Base-by-base conservation (phyloP, 2,113 vertebrate genomes). In the Oxyruncus cristatus region DNA sequence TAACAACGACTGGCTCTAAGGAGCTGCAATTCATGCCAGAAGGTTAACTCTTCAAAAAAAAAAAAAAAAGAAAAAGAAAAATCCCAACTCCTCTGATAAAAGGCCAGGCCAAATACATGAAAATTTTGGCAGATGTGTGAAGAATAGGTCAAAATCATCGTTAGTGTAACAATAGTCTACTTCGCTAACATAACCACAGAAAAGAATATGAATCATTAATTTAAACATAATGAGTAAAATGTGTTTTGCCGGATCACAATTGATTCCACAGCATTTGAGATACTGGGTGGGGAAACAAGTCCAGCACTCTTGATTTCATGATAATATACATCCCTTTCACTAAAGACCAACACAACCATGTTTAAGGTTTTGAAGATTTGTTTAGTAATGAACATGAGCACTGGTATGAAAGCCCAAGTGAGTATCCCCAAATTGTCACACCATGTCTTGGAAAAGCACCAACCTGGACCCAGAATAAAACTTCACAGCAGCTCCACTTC, bases 201-300 rank as follows among this genome's bases (percentile, higher is more conserved):
- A 63, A 72, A 89, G 58, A 79, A 62, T 53, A 81, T 19, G 35
- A 89, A 58, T 75, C 74, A 56, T 62, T 73, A 50, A 42, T 85
- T 94, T 58, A 85, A 93, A 80, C 16, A n/a, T 28, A 89, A 66
- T 59, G 35, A 83, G 30, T 52, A 92, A 88, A 90, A 85, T 41
- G 11, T 81, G 73, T 56, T 88, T 82, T 19, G 24, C 15, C 66
- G 70, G 32, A 37, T 20, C 63, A 27, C 53, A 50, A 7, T 23
- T 62, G 74, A 79, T 73, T 93, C 30, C 49, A 59, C 62, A 62
- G 55, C 26, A 53, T 18, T n/a, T 56, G 47, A 81, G 41, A 52
- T 30, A 61, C 3, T 6, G 4, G 19, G 14, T 3, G 5, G 14
- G 12, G 4, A 49, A 49, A 3, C 3, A 33, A 37, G 11, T n/a